Base-by-base conservation (phyloP, 2,888 invertebrate genomes). In the Panorpa germanica region DNA sequence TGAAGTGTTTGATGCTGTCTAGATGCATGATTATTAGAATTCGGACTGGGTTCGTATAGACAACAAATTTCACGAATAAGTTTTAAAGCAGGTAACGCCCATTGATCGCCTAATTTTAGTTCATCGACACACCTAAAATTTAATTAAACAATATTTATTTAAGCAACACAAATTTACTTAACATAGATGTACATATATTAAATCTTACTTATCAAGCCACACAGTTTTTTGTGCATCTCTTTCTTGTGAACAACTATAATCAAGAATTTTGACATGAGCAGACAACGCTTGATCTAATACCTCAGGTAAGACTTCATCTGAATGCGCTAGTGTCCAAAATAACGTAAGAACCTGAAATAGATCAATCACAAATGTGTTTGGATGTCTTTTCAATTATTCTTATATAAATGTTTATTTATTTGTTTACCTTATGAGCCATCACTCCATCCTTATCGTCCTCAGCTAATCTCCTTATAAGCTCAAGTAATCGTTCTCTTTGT, bases 401-500 rank as follows among this genome's bases (percentile, higher is more conserved):
- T n/a, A n/a, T n/a, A n/a, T n/a, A n/a, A 27, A 32, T 21, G 20
- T 18, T 13, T n/a, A n/a, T n/a, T n/a, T n/a, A n/a, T n/a, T n/a
- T n/a, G 4, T 21, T 34, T 48, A 75, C 90, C 66, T 95, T 95
- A 52, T 90, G 85, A 25, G 95, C 93, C 95, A 95, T 95, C 7
- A 93, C 88, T 29, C 95, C 95, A 53, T 95, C 91, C 53, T 96
- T 95, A 53, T 96, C 95, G 53, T 96, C 95, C 56, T 96, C 95
- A 4, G 95, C 95, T 36, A 96, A 60, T 40, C 93, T 67, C 38
- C 95, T 66, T 42, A 96, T 95, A 39, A 96, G 64, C 59, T 96
- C 95, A 43, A 96, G 57, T 39, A 96, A 61, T 47, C 91, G 83
- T 56, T 96, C 95, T 42, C 91, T 68, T 58, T 96, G 93, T 49